Conservation (phyloP, 2,113 vertebrate species). For the Nymphicus hollandicus region DNA sequence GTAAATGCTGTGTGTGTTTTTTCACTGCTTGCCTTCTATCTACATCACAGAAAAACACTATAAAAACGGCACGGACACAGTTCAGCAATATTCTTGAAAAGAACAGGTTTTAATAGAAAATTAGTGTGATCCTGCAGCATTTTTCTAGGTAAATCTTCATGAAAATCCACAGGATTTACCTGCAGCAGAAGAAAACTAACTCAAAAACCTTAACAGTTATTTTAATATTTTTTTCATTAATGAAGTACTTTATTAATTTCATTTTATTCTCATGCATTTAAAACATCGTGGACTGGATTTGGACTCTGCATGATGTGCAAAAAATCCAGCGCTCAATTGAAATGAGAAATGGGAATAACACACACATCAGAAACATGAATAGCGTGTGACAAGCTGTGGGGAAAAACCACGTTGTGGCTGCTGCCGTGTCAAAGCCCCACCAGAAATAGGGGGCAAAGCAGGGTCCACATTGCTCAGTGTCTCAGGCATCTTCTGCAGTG, state of each 20-base stretch:
- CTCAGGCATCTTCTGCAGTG: background rate
- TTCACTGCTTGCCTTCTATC: background rate
- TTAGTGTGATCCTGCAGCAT: fast-evolving
- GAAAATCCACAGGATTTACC: background rate
- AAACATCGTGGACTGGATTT: fast-evolving
- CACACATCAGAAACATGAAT: fast-evolving
- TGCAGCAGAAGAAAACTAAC: background rate
- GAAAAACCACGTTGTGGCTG: fast-evolving
- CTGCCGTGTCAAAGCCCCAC: fast-evolving
- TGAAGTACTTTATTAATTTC: background rate
- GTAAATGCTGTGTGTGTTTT: background rate
- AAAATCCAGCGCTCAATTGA: fast-evolving
- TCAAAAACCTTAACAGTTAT: background rate
- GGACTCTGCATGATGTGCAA: fast-evolving
- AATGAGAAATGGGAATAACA: background rate
- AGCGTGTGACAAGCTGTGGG: fast-evolving
- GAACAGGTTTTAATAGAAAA: background rate
- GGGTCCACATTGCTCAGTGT: fast-evolving
- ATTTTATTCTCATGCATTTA: background rate
- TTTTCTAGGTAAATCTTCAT: background rate
- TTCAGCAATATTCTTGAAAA: background rate
- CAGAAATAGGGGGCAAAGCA: fast-evolving
- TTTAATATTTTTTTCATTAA: background rate
- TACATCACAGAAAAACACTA: background rate
- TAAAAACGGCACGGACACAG: fast-evolving